phyloP scores from a whole-genome alignment of 1,140 invertebrate genomes.

The Colletes gigas region DNA sequence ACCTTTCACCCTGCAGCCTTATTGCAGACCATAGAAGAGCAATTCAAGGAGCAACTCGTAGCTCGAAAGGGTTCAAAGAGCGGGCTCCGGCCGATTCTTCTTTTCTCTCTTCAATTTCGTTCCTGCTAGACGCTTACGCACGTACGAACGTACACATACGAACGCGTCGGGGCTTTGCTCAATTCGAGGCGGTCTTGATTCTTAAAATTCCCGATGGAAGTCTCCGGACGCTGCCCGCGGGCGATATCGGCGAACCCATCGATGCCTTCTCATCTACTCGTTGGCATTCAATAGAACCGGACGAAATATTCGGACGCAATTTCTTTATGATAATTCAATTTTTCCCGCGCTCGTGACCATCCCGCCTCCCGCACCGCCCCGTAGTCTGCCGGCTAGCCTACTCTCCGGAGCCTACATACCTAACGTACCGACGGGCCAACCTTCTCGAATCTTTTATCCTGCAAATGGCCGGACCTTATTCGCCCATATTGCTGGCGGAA shows the following conservation, averaged over 20 bases:
- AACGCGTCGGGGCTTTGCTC: neutral
- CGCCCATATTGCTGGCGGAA: constrained; percentile 53
- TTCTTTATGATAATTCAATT: constrained; percentile 74
- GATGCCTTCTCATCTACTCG: constrained; percentile 64
- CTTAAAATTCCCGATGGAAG: constrained; percentile 61
- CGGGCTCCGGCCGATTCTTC: constrained; percentile 29
- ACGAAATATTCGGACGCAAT: constrained; percentile 69
- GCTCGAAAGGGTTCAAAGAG: constrained; percentile 47
- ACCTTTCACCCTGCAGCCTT: constrained; percentile 12
- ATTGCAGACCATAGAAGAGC: neutral
- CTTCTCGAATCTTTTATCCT: constrained; percentile 52
- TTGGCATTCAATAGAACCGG: constrained; percentile 65
- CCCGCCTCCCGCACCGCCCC: constrained; percentile 1
- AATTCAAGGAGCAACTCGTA: constrained; percentile 18
- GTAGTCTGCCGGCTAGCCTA: constrained; percentile 20
- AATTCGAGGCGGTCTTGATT: constrained; percentile 42
- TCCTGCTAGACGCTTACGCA: constrained; percentile 32
- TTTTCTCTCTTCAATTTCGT: constrained; percentile 29
- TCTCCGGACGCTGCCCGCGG: constrained; percentile 4
- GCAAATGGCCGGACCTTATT: constrained; percentile 60
- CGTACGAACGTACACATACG: constrained; percentile 27
- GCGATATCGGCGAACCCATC: constrained; percentile 68
- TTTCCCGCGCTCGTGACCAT: constrained; percentile 44
- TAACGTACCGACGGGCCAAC: constrained; percentile 41
- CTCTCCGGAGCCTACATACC: constrained; percentile 51